phyloP scores from a whole-genome alignment of 2,888 invertebrate genomes.

The Bombylius major region DNA sequence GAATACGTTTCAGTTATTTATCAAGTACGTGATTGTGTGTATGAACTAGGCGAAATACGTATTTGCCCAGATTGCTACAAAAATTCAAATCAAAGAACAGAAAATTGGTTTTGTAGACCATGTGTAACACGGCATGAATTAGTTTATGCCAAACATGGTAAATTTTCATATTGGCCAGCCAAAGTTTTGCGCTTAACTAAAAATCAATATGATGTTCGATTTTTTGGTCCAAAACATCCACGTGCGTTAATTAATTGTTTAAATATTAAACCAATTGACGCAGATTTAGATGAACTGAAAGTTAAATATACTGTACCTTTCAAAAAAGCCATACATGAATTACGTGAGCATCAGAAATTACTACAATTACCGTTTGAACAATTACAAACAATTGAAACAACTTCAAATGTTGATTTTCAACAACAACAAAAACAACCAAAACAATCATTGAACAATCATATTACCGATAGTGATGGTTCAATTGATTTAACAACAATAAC shows the following conservation, averaged over 20 bases:
- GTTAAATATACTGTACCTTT: constrained; percentile 36
- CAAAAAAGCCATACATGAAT: constrained; percentile 56
- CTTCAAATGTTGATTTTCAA: too few species aligned
- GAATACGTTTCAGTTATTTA: constrained; percentile 40
- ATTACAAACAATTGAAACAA: constrained; percentile 17
- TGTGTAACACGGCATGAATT: constrained; percentile 62
- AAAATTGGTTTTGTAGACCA: constrained; percentile 58
- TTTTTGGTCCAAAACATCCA: constrained; percentile 65
- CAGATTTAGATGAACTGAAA: constrained; percentile 42
- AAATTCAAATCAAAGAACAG: constrained; percentile 62
- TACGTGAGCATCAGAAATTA: constrained; percentile 50
- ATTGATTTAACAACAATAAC: background rate
- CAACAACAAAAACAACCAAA: background rate
- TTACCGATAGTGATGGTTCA: too few species aligned
- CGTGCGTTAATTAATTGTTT: constrained; percentile 53
- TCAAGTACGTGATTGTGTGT: constrained; percentile 48
- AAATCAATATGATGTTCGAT: constrained; percentile 57
- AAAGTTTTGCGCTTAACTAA: constrained; percentile 54
- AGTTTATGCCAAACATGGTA: constrained; percentile 69
- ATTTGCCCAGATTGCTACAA: constrained; percentile 68
- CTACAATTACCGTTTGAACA: constrained; percentile 34
- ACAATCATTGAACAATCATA: too few species aligned
- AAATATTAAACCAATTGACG: constrained; percentile 55
- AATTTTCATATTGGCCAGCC: constrained; percentile 73
- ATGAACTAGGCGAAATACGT: constrained; percentile 60